Evolutionary conservation across 2,888 invertebrate species (phyloP).

Genomic region (Elysia crispata): DNA sequence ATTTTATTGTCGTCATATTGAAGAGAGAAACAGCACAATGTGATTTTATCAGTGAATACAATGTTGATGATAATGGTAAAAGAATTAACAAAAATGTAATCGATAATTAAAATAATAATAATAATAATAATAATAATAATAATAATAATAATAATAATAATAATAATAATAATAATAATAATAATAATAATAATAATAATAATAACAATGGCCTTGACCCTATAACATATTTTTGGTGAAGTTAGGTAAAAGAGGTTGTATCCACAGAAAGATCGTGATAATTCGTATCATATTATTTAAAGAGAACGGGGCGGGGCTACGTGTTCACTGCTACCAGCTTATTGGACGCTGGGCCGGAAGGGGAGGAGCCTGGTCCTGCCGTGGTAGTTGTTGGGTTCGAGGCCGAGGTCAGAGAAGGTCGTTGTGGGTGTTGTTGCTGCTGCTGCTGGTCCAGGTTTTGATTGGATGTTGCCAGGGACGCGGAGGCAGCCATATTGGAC

Average conservation of each 20-base stretch:
- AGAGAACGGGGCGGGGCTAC: constrained; percentile 57
- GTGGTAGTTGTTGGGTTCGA: constrained; percentile 61
- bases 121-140: constrained; percentile 37
- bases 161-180: constrained; percentile 30
- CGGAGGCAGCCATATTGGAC: constrained; percentile 51
- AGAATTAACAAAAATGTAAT: not conserved
- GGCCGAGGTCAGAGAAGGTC: constrained; percentile 54
- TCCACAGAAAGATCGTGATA: not conserved
- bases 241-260: not conserved
- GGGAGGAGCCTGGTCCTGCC: constrained; percentile 59
- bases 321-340: constrained; percentile 71
- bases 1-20: not conserved
- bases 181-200: constrained; percentile 35
- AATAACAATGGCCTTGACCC: constrained; percentile 15
- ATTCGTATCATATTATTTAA: not conserved
- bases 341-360: constrained; percentile 67
- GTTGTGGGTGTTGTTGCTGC: constrained; percentile 55
- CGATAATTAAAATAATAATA: constrained; percentile 23
- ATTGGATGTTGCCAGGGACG: constrained; percentile 46
- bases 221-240: not conserved
- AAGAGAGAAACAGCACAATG: not conserved
- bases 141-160: constrained; percentile 26
- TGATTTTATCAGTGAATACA: not conserved
- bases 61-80: constrained; percentile 11
- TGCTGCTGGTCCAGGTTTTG: constrained; percentile 65